Evolutionary conservation across 2,113 vertebrate species (phyloP).

Genomic region (Hyla sarda): DNA sequence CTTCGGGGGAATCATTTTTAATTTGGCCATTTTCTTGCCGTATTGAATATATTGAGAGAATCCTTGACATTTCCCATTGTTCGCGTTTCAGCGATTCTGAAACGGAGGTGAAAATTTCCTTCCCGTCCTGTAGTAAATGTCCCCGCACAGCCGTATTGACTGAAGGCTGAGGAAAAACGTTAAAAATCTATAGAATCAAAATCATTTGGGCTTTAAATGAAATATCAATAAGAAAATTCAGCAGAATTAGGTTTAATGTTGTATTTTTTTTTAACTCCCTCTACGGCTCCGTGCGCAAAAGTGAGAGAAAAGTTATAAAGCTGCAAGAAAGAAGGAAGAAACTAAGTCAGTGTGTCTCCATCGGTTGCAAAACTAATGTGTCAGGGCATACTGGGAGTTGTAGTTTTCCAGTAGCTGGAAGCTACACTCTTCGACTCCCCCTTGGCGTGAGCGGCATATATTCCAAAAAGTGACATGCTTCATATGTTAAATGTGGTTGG

Average conservation of each 20-base stretch:
- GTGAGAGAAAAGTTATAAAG: no score
- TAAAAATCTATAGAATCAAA: slow-evolving; percentile 10
- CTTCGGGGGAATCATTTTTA: slow-evolving; percentile 9
- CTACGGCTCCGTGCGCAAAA: no score
- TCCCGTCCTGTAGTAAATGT: background rate
- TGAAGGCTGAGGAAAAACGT: background rate
- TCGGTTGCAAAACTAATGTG: no score
- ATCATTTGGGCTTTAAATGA: slow-evolving; percentile 1
- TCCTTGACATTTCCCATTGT: slow-evolving; percentile 17
- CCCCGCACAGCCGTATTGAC: background rate
- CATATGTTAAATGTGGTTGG: no score
- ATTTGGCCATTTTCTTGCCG: background rate
- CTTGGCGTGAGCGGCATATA: no score
- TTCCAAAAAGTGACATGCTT: no score
- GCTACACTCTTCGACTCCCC: no score
- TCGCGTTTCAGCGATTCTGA: background rate
- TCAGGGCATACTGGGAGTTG: no score
- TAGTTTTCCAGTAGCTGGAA: no score
- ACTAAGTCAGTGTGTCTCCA: no score
- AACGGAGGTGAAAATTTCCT: background rate
- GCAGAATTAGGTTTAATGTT: background rate
- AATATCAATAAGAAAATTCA: slow-evolving; percentile 17
- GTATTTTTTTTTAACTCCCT: background rate
- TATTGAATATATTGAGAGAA: slow-evolving; percentile 6
- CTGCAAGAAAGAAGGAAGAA: no score